Evolutionary conservation across 2,797 vertebrate genomes (phyloP).

Genomic region (Acridotheres tristis): DNA sequence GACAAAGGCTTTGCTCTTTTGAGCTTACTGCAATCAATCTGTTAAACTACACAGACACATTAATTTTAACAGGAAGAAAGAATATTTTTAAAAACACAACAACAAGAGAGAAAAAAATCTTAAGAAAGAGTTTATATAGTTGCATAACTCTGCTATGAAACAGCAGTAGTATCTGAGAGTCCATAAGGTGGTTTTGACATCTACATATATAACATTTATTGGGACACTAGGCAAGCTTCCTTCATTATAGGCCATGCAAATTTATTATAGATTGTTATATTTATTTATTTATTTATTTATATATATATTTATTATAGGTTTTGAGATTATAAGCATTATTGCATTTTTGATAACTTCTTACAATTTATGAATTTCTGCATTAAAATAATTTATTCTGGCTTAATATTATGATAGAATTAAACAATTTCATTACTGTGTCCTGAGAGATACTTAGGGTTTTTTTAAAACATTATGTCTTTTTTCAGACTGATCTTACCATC

Average conservation of each 20-base stretch:
- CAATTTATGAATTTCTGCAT: background rate
- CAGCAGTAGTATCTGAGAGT: background rate
- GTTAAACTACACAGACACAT: background rate
- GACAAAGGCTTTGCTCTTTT: background rate
- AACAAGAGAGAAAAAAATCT: background rate
- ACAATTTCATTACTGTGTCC: background rate
- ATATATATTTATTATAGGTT: background rate
- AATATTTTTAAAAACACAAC: background rate
- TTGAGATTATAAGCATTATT: background rate
- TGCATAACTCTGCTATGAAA: background rate
- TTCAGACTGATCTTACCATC: background rate
- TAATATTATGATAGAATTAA: background rate
- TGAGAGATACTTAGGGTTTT: background rate
- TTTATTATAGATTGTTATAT: background rate
- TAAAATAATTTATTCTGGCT: background rate
- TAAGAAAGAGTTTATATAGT: background rate
- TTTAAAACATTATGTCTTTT: background rate
- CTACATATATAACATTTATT: background rate
- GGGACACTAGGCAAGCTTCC: background rate
- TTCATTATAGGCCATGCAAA: background rate
- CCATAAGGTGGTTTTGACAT: background rate
- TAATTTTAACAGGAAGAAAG: background rate
- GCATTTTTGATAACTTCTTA: background rate
- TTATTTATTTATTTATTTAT: background rate
- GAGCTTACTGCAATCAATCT: background rate